These are phyloP conservation scores for Nemapogon koenigi DNA, from an alignment of 2,888 invertebrate genomes.

Conservation along the genomic window DNA sequence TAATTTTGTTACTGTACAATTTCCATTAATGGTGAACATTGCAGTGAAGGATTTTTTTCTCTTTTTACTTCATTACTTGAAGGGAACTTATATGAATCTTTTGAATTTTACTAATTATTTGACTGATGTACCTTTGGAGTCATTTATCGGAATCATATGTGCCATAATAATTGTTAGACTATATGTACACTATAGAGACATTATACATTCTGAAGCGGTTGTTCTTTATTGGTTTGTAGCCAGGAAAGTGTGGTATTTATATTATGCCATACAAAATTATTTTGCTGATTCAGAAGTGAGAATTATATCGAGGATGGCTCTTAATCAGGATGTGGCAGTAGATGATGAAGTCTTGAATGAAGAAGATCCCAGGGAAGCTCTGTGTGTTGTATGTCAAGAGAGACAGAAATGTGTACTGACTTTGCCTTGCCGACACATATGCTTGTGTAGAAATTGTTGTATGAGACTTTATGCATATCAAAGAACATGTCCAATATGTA, in stretches of 20 bases:
- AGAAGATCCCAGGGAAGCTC: constrained; percentile 24
- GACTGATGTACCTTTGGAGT: constrained; percentile 54
- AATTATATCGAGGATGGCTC: constrained; percentile 36
- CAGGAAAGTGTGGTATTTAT: constrained; percentile 40
- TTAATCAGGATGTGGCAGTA: constrained; percentile 25
- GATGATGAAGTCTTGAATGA: constrained; percentile 9
- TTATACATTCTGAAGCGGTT: constrained; percentile 26
- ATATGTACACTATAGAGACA: constrained; percentile 36
- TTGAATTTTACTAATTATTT: constrained; percentile 46
- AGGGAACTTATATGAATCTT: constrained; percentile 38
- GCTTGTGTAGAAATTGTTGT: constrained; percentile 59
- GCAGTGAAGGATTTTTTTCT: constrained; percentile 26
- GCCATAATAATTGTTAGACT: constrained; percentile 39
- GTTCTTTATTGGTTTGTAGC: constrained; percentile 37
- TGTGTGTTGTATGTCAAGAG: constrained; percentile 64
- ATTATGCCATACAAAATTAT: constrained; percentile 43
- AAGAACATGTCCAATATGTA: constrained; percentile 60
- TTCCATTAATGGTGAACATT: constrained; percentile 34
- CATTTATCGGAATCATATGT: constrained; percentile 45
- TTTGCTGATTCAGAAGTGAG: constrained; percentile 44
- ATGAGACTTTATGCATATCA: constrained; percentile 51
- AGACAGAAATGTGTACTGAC: constrained; percentile 60
- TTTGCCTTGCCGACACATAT: constrained; percentile 63
- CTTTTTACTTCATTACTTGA: constrained; percentile 21
- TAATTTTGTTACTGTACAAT: constrained; percentile 46